Percentiles rank a stretch among this genome's conserved stretches.
phyloP scores from a whole-genome alignment of 2,113 vertebrate genomes.

The Coptodon rendalli region DNA sequence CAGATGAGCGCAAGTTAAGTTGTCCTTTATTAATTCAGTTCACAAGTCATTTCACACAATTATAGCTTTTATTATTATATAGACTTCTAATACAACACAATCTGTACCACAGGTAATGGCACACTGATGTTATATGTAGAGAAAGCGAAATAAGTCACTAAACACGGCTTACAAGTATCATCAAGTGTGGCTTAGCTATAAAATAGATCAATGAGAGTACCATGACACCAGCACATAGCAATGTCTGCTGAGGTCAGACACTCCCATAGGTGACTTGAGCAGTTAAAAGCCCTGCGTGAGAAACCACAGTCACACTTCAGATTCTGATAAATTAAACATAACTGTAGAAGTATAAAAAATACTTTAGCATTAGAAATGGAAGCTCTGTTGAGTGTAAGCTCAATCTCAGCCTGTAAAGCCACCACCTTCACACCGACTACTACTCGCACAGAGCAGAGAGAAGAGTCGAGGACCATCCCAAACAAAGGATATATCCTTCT shows the following conservation, averaged over 20 bases:
- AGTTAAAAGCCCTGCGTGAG: not conserved
- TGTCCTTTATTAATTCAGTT: slow-evolving; percentile 68
- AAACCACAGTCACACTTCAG: not conserved
- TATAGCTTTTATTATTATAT: slow-evolving; percentile 16
- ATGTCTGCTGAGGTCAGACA: not conserved
- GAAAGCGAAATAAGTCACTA: not conserved
- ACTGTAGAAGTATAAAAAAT: slow-evolving; percentile 55
- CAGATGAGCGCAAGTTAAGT: slow-evolving; percentile 44
- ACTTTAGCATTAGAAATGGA: slow-evolving; percentile 44
- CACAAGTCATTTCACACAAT: slow-evolving; percentile 63
- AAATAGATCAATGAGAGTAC: not conserved
- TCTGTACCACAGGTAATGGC: slow-evolving; percentile 28
- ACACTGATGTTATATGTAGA: slow-evolving; percentile 25
- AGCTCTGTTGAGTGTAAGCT: slow-evolving; percentile 11
- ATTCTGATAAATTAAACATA: slow-evolving; percentile 8
- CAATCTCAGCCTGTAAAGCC: slow-evolving; percentile 10
- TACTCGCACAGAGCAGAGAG: not conserved
- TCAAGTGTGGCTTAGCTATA: not conserved
- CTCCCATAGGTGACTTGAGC: not conserved
- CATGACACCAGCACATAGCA: not conserved
- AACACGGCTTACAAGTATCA: not conserved
- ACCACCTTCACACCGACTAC: not conserved
- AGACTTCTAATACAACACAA: slow-evolving; percentile 16
- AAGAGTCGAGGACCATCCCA: not conserved
- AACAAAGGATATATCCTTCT: slow-evolving; percentile 12